These are phyloP conservation scores for Elephantulus edwardii DNA, from an alignment of 2,113 vertebrate species.

Conservation along the genomic window DNA sequence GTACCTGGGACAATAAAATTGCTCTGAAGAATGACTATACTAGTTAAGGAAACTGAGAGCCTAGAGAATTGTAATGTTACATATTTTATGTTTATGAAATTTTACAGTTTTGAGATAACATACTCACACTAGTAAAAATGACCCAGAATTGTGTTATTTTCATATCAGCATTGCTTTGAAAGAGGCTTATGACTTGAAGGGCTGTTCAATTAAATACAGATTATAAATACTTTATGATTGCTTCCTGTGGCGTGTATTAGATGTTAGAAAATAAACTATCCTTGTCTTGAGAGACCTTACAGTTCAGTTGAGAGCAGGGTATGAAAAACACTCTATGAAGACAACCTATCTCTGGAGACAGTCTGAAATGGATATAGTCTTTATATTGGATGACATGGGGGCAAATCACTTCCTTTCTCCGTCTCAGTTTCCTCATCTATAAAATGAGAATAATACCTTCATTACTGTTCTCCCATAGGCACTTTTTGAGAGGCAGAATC, in stretches of 20 bases:
- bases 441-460: background rate
- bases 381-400: background rate
- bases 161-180: background rate
- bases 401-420: background rate
- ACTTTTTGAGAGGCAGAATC: background rate
- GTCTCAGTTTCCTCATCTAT: background rate
- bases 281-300: background rate
- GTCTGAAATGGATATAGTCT: background rate
- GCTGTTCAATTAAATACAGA: background rate
- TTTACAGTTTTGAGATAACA: background rate
- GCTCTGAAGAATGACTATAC: background rate
- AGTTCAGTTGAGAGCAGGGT: background rate
- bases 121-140: background rate
- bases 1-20: constrained; percentile 56
- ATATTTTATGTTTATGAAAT: constrained; percentile 30
- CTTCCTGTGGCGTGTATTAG: background rate
- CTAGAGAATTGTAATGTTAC: background rate
- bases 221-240: background rate
- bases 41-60: background rate
- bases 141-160: background rate
- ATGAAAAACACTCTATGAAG: background rate
- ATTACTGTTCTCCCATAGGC: background rate
- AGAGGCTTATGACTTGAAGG: background rate
- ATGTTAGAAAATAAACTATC: background rate
- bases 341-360: background rate